These are phyloP conservation scores for Echinarachnius parma DNA, from an alignment of 53 echinoderm and acorn worm genomes.

Conservation along the genomic window DNA sequence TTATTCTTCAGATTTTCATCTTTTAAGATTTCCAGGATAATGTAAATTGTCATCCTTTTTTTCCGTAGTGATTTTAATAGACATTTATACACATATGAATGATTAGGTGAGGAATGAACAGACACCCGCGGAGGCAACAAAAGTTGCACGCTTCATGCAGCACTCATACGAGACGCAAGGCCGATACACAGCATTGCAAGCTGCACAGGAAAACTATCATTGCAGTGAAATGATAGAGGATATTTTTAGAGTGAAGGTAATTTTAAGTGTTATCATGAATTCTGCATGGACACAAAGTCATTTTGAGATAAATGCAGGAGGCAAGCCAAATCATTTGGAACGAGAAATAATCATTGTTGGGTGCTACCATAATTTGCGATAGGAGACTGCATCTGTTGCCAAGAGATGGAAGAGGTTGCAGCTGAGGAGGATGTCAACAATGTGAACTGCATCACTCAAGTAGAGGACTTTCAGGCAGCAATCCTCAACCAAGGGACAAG, in stretches of 20 bases:
- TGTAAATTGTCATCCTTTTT: background rate
- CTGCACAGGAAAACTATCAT: background rate
- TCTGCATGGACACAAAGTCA: conserved; percentile 1
- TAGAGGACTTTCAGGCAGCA: too few species aligned
- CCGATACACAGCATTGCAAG: background rate
- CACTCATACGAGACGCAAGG: background rate
- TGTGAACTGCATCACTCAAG: too few species aligned
- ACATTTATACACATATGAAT: background rate
- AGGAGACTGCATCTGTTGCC: too few species aligned
- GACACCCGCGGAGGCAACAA: background rate
- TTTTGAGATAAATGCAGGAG: too few species aligned
- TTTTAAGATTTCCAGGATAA: background rate
- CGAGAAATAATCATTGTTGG: too few species aligned
- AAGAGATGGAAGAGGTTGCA: too few species aligned
- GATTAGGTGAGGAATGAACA: background rate
- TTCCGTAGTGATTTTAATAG: background rate
- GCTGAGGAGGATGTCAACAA: too few species aligned
- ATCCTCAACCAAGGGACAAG: too few species aligned
- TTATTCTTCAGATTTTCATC: background rate
- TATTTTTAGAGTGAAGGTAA: background rate
- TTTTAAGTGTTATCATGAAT: background rate
- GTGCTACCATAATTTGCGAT: too few species aligned
- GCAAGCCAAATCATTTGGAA: too few species aligned
- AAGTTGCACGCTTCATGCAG: background rate
- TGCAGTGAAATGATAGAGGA: background rate